These are phyloP conservation scores for Heliothis peltigera DNA, from an alignment of 2,888 invertebrate species.

Conservation along the genomic window DNA sequence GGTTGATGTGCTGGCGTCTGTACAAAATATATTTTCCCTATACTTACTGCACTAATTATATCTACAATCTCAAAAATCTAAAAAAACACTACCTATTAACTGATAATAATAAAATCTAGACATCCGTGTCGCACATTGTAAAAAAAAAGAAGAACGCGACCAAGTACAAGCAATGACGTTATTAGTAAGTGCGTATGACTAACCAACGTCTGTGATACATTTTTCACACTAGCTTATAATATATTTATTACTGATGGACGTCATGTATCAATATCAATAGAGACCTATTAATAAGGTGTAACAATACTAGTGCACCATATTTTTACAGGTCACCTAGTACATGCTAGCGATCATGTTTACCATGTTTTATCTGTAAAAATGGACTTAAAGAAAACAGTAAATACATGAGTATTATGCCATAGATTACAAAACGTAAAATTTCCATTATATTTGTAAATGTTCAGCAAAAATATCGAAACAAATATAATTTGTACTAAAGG, in stretches of 20 bases:
- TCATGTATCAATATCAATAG: background rate
- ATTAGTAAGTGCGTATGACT: background rate
- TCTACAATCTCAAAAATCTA: no score
- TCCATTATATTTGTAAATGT: no score
- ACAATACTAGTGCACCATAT: no score
- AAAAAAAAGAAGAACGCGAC: background rate
- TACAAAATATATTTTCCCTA: background rate
- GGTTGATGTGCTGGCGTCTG: no score
- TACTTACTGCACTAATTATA: background rate
- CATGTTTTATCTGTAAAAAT: no score
- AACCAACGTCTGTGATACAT: background rate
- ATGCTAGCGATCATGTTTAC: no score
- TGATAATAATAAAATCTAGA: background rate
- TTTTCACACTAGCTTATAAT: background rate
- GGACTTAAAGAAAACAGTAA: no score
- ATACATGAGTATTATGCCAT: no score
- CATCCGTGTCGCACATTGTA: constrained; percentile 9
- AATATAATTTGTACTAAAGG: background rate
- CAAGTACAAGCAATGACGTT: background rate
- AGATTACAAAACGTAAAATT: no score
- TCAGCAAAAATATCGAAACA: no score
- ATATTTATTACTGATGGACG: background rate
- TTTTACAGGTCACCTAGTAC: no score
- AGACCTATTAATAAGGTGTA: no score
- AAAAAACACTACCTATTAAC: background rate